Base-by-base conservation (phyloP, 1,140 invertebrate genomes). In the Scaptodrosophila lebanonensis region DNA sequence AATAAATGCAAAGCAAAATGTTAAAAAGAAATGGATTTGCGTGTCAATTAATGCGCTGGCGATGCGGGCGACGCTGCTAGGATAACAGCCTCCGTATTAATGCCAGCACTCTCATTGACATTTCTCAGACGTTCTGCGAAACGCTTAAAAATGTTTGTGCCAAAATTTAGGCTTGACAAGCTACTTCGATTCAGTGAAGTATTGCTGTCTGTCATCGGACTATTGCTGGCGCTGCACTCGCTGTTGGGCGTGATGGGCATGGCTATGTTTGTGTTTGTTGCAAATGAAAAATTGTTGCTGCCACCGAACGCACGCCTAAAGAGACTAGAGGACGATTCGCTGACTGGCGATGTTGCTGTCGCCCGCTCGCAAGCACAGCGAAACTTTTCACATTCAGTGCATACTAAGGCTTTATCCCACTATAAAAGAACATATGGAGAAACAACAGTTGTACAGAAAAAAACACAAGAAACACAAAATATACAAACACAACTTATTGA, bases 401-500 rank as follows among this genome's bases (percentile, higher is more conserved):
- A 86, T 68, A 86, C 66, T 61, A 86, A 65, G 52, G 83, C 75
- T 60, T 82, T 84, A 65, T 86, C 85, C 85, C 83, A 86, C 85
- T 86, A 79, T n/a, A n/a, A 71, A 86, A 86, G 69, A 66, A 63
- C 36, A 69, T 58, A 79, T 9, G 47, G 52, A 52, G 62, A 57
- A 66, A 65, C 50, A 61, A 30, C 66, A 72, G 57, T 71, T 57
- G 67, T 27, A 38, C 32, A 16, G 27, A 17, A 38, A 53, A 56
- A 39, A 20, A 45, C 16, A 43, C 35, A 39, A 49, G 25, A 11
- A 20, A 29, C 1, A 36, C 3, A 13, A 20, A 27, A 8, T 25
- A 3, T 25, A 27, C 6, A 4, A 47, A 15, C 17, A 3, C 17
- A 13, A 18, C 18, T 39, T 3, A n/a, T 11, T 43, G 7, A 38